Conservation (phyloP, 2,888 invertebrate species). For the Coenonympha arcania region DNA sequence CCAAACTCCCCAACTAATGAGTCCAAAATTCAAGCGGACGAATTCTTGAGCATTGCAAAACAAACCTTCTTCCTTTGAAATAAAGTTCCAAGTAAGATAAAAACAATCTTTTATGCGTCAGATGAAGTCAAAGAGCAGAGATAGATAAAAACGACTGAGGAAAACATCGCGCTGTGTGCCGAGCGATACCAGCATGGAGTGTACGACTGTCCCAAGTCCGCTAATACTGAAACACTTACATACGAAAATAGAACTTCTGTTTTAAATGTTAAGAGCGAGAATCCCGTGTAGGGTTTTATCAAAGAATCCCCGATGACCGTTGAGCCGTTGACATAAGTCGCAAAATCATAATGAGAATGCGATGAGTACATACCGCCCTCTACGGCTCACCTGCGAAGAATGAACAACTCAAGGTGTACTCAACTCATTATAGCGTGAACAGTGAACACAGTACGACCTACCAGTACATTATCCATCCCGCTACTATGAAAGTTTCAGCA, state of each 20-base stretch:
- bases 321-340: constrained; percentile 27
- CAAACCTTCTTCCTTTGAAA: constrained; percentile 34
- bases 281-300: constrained; percentile 7
- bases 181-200: constrained; percentile 29
- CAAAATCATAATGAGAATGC: constrained; percentile 33
- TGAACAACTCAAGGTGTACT: constrained; percentile 20
- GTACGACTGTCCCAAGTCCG: constrained; percentile 20
- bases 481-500: constrained; percentile 16
- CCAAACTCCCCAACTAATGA: constrained; percentile 62
- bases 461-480: constrained; percentile 8
- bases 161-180: constrained; percentile 48
- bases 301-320: constrained; percentile 12
- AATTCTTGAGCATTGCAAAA: constrained; percentile 32
- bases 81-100: constrained; percentile 46
- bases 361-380: constrained; percentile 23
- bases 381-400: constrained; percentile 20
- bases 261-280: neutral
- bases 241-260: constrained; percentile 7
- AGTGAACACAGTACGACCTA: too few relatives aligned
- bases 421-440: constrained; percentile 17
- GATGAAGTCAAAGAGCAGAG: constrained; percentile 68
- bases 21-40: constrained; percentile 54
- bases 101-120: constrained; percentile 50
- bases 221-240: constrained; percentile 21
- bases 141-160: constrained; percentile 63